These are phyloP conservation scores for Cygnus olor DNA, from an alignment of 2,797 vertebrate genomes.

Conservation along the genomic window DNA sequence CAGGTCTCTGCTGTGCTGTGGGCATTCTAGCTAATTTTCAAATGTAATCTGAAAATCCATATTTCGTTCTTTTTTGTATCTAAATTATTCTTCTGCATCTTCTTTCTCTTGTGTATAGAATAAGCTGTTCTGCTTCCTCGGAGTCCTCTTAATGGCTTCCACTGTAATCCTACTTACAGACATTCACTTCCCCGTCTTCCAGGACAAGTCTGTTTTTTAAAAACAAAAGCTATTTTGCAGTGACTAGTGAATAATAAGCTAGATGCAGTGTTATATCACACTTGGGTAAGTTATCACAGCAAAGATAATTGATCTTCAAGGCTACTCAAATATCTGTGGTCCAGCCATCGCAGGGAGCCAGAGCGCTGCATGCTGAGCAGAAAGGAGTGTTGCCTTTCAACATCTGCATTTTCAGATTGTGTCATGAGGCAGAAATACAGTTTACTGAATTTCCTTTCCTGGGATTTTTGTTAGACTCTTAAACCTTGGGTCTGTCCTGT, in stretches of 20 bases:
- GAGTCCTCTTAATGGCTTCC: slow-evolving; percentile 7
- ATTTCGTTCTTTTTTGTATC: not conserved
- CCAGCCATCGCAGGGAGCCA: not conserved
- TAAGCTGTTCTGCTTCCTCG: not conserved
- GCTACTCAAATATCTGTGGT: not conserved
- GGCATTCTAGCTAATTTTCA: not conserved
- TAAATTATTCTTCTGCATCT: not conserved
- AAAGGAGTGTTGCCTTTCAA: not conserved
- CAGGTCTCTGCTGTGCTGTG: not conserved
- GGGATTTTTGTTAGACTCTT: not conserved
- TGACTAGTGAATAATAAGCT: not conserved
- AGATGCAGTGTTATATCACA: not conserved
- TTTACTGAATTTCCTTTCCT: not conserved
- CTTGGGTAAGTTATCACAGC: not conserved
- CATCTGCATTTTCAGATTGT: not conserved
- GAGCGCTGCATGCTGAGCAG: not conserved
- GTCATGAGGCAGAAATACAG: not conserved
- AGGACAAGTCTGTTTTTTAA: not conserved
- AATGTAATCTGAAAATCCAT: not conserved
- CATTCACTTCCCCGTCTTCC: not conserved
- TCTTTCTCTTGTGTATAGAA: not conserved
- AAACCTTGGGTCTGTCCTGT: not conserved
- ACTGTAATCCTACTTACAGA: not conserved
- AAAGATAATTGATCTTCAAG: not conserved
- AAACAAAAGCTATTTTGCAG: not conserved